phyloP scores from a whole-genome alignment of 1,140 invertebrate species.

The Dendroctonus ponderosae region DNA sequence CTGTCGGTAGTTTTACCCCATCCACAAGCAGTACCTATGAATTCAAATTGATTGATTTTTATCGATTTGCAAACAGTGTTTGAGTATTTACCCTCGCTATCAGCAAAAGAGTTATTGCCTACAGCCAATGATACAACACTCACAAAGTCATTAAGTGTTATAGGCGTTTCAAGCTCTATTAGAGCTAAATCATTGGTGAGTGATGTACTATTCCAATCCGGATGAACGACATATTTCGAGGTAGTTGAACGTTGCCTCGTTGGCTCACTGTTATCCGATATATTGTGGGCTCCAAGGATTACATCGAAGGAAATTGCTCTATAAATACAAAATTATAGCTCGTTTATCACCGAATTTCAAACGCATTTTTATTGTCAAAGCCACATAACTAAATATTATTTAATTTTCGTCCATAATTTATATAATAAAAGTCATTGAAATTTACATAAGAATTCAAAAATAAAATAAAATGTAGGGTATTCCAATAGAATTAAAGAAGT shows the following conservation, averaged over 20 bases:
- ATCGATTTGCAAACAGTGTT: neutral
- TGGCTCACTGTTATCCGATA: conserved; percentile 11
- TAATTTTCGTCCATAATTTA: too few species aligned
- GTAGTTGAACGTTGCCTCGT: conserved; percentile 9
- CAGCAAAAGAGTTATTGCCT: conserved; percentile 21
- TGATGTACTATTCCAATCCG: conserved; percentile 10
- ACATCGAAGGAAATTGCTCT: conserved; percentile 24
- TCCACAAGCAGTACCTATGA: conserved; percentile 25
- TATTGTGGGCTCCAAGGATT: conserved; percentile 29
- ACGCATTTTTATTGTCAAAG: too few species aligned
- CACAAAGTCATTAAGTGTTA: conserved; percentile 21
- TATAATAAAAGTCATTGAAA: too few species aligned
- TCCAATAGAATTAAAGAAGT: too few species aligned
- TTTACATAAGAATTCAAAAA: too few species aligned
- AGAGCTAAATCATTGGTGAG: conserved; percentile 28
- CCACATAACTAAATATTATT: too few species aligned
- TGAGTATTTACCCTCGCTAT: conserved; percentile 5
- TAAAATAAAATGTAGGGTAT: too few species aligned
- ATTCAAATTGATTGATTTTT: neutral
- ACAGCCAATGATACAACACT: conserved; percentile 10
- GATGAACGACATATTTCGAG: conserved; percentile 10
- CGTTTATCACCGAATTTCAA: too few species aligned
- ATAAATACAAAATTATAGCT: neutral
- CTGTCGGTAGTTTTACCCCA: conserved; percentile 28
- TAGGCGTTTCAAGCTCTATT: conserved; percentile 13